Evolutionary conservation across 2,888 invertebrate species (phyloP).

Genomic region (Ctenicera cuprea): DNA sequence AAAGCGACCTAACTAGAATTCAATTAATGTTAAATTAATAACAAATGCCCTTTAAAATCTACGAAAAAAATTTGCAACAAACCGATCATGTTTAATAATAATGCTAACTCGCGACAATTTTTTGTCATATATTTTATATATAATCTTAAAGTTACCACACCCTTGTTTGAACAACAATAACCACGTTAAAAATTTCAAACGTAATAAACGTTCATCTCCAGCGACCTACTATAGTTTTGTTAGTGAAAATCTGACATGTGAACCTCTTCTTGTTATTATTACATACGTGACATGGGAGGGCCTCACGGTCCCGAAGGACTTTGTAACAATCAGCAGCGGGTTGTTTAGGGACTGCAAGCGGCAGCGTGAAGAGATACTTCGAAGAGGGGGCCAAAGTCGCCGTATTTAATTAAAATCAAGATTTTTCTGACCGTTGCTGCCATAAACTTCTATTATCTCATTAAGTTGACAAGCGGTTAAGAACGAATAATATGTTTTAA

Average conservation of each 20-base stretch:
- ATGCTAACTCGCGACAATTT: too few relatives aligned
- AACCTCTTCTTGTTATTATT: constrained; percentile 55
- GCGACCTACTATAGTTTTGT: neutral
- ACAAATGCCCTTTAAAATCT: too few relatives aligned
- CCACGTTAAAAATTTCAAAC: constrained; percentile 3
- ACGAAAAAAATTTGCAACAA: too few relatives aligned
- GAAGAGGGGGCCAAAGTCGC: constrained; percentile 37
- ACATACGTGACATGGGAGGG: constrained; percentile 56
- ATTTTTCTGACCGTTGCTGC: constrained; percentile 52
- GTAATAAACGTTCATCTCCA: neutral
- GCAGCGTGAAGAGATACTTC: constrained; percentile 39
- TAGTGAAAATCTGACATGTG: constrained; percentile 57
- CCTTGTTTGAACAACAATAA: too few relatives aligned
- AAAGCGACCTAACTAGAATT: too few relatives aligned
- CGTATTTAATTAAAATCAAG: constrained; percentile 54
- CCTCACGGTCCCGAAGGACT: constrained; percentile 52
- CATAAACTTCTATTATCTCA: constrained; percentile 52
- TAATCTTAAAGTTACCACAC: too few relatives aligned
- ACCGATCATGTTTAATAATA: too few relatives aligned
- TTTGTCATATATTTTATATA: too few relatives aligned
- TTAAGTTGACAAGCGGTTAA: constrained; percentile 42
- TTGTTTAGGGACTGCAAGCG: constrained; percentile 46
- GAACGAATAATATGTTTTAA: neutral
- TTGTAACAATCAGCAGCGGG: constrained; percentile 57
- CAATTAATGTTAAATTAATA: too few relatives aligned